phyloP scores from a whole-genome alignment of 2,113 vertebrate species.

The Anser brachyrhynchus region DNA sequence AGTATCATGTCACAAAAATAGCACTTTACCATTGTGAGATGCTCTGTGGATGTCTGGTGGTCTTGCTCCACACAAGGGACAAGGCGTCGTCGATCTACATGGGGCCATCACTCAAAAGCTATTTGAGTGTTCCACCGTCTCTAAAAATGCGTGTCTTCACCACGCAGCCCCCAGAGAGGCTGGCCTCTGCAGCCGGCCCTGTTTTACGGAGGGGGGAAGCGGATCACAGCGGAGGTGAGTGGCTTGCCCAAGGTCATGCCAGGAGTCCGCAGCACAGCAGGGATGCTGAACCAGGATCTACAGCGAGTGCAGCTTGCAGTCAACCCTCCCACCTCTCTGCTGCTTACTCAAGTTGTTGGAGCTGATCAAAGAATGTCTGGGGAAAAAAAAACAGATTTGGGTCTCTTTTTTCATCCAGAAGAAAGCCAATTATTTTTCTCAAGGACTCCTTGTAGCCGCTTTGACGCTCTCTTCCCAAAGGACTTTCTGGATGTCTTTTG shows the following conservation, averaged over 20 bases:
- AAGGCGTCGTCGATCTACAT: not conserved
- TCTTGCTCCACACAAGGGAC: not conserved
- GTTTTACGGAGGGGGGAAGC: not conserved
- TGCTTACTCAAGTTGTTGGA: not conserved
- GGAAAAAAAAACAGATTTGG: not conserved
- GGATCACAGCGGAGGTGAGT: not conserved
- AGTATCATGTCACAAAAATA: not conserved
- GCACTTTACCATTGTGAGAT: not conserved
- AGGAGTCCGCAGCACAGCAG: not conserved
- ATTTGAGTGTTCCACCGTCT: not conserved
- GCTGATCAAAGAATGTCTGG: conserved; percentile 25
- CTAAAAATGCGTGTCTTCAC: not conserved
- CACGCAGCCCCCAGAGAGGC: not conserved
- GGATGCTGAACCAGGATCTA: conserved; percentile 10
- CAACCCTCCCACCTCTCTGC: not conserved
- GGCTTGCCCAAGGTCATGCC: conserved; percentile 11
- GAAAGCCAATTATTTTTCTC: conserved; percentile 55
- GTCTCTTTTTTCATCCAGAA: conserved; percentile 4
- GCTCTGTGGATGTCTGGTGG: not conserved
- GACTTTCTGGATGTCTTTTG: conserved; percentile 36
- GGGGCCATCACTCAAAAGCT: not conserved
- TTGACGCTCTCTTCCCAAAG: conserved; percentile 35
- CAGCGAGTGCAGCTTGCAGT: not conserved
- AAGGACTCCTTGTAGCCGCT: conserved; percentile 17
- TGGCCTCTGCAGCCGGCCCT: not conserved